Conservation (phyloP, 2,113 vertebrate species). For the Pterocles gutturalis region DNA sequence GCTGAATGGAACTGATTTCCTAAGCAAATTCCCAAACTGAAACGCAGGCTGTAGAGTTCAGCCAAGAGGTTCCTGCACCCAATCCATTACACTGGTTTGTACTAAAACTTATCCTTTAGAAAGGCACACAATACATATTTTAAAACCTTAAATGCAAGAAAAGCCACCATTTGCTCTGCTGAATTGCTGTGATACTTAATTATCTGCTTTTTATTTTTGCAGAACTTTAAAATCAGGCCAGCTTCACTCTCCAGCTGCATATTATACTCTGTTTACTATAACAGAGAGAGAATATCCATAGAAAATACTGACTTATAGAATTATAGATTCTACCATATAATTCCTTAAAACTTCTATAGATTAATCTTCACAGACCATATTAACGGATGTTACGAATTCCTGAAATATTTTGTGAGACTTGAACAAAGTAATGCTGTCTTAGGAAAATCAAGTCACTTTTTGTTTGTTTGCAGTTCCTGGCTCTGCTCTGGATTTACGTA, state of each 20-base stretch:
- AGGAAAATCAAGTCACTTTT: neutral
- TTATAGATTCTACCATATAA: neutral
- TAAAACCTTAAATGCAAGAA: neutral
- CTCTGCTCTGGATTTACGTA: neutral
- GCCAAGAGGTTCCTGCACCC: neutral
- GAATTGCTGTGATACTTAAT: neutral
- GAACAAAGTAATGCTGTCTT: neutral
- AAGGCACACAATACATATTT: neutral
- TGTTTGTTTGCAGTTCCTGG: neutral
- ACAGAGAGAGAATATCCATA: neutral
- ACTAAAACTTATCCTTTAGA: neutral
- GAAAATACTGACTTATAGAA: neutral
- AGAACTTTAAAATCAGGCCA: neutral
- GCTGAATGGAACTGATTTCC: neutral
- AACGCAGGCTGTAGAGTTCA: neutral
- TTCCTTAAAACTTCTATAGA: neutral
- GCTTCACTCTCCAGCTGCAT: neutral
- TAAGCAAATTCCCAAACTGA: slow-evolving; percentile 15
- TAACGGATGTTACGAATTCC: neutral
- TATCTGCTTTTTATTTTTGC: neutral
- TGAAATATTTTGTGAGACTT: neutral
- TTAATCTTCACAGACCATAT: neutral
- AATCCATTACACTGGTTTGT: neutral
- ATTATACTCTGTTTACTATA: neutral
- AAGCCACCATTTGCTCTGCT: neutral